phyloP scores from a whole-genome alignment of 2,888 invertebrate genomes.

The Drosophila longiperda region DNA sequence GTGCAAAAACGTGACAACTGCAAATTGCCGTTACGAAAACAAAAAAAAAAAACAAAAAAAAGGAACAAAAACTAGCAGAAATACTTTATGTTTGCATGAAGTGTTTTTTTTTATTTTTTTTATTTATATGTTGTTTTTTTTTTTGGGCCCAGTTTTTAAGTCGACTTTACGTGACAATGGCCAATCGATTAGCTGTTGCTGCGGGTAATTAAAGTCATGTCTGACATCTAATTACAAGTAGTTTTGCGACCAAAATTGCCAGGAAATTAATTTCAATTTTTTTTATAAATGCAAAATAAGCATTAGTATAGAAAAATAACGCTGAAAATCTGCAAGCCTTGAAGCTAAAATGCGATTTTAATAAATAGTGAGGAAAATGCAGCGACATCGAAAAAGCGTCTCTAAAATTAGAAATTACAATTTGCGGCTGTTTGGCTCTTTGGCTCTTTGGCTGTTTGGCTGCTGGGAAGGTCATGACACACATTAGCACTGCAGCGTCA shows the following conservation, averaged over 20 bases:
- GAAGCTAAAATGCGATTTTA: slow-evolving; percentile 67
- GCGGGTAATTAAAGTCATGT: slow-evolving; percentile 61
- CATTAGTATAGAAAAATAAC: slow-evolving; percentile 12
- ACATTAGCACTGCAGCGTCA: slow-evolving; percentile 50
- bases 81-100: slow-evolving; percentile 38
- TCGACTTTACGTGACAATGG: slow-evolving; percentile 32
- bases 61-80: slow-evolving; percentile 7
- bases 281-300: slow-evolving; percentile 32
- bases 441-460: slow-evolving; percentile 6
- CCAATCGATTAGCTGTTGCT: slow-evolving; percentile 62
- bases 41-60: background rate
- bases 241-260: slow-evolving; percentile 67
- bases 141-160: slow-evolving; percentile 22
- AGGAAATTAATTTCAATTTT: slow-evolving; percentile 68
- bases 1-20: slow-evolving; percentile 56
- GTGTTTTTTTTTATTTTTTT: slow-evolving; percentile 32
- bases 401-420: slow-evolving; percentile 68
- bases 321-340: slow-evolving; percentile 30
- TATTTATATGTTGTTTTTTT: background rate
- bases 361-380: slow-evolving; percentile 54
- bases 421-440: slow-evolving; percentile 48
- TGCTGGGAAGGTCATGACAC: slow-evolving; percentile 59
- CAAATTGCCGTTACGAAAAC: slow-evolving; percentile 44
- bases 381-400: slow-evolving; percentile 31
- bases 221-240: slow-evolving; percentile 61